Percentiles rank a stretch among this genome's conserved stretches.
Evolutionary conservation across 2,888 invertebrate genomes (phyloP).

Genomic region (Euproctis similis): DNA sequence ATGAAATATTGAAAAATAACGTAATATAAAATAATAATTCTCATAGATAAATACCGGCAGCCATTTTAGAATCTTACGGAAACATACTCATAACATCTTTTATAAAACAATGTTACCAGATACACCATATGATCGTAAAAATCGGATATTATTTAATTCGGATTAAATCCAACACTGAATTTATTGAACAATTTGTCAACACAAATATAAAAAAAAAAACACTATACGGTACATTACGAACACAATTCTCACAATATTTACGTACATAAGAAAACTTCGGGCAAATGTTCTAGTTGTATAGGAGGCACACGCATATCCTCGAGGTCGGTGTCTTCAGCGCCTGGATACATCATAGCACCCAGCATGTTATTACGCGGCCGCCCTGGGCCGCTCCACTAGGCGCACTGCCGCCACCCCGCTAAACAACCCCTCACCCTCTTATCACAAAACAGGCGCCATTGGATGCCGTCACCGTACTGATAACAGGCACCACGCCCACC

Average conservation of each 20-base stretch:
- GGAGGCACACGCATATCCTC: constrained; percentile 82
- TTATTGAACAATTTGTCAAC: too few species aligned
- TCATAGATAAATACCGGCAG: too few species aligned
- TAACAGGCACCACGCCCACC: constrained; percentile 67
- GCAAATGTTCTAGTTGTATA: constrained; percentile 82
- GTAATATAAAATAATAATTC: too few species aligned
- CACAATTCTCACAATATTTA: constrained; percentile 41
- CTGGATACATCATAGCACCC: constrained; percentile 73
- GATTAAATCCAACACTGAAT: too few species aligned
- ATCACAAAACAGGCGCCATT: constrained; percentile 51
- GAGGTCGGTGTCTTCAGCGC: constrained; percentile 50
- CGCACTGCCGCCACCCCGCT: constrained; percentile 61
- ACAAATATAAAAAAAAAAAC: too few species aligned
- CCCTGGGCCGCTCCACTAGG: constrained; percentile 47
- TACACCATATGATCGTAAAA: too few species aligned
- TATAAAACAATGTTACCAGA: too few species aligned
- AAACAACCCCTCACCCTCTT: constrained; percentile 68
- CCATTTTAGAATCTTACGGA: too few species aligned
- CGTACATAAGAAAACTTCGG: constrained; percentile 84
- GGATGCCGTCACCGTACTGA: constrained; percentile 48
- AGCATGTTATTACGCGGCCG: constrained; percentile 56
- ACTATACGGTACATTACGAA: constrained; percentile 4
- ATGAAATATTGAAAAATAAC: too few species aligned
- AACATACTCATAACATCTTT: too few species aligned
- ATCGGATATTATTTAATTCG: too few species aligned